These are phyloP conservation scores for Chrysemys picta DNA, from an alignment of 2,113 vertebrate genomes.

Conservation along the genomic window DNA sequence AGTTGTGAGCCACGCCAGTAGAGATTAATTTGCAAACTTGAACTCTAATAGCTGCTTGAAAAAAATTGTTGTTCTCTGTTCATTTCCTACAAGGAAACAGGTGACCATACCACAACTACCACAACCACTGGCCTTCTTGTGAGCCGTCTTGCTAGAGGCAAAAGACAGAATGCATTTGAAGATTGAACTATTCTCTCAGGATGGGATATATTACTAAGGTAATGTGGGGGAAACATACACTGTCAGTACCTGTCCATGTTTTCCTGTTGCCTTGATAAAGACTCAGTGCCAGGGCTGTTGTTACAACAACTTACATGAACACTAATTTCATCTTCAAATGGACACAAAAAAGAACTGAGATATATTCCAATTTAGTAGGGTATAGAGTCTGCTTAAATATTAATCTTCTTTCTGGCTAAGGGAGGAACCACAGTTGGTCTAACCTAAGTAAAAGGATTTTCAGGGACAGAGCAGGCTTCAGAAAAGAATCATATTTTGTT, in stretches of 20 bases:
- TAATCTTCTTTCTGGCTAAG: neutral
- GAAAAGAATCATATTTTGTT: neutral
- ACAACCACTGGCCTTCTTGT: slow-evolving; percentile 13
- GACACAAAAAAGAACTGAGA: neutral
- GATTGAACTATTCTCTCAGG: neutral
- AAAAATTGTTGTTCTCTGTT: neutral
- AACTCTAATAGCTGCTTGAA: slow-evolving; percentile 7
- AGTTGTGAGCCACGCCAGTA: slow-evolving; percentile 12
- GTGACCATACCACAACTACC: slow-evolving; percentile 39
- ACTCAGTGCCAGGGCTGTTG: neutral
- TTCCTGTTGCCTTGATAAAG: neutral
- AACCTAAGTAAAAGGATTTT: neutral
- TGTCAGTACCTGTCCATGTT: neutral
- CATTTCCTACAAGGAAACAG: slow-evolving; percentile 20
- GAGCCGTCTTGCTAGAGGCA: neutral
- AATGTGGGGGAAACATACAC: neutral
- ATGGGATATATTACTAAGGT: neutral
- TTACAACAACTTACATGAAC: neutral
- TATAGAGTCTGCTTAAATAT: neutral
- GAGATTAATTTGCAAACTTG: neutral
- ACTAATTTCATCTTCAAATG: neutral
- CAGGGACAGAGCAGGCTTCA: neutral
- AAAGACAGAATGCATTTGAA: neutral
- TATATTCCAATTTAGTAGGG: neutral
- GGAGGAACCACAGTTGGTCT: neutral